A percentile compares a stretch with the other conserved stretches of the same genome.
phyloP scores from a whole-genome alignment of 2,113 vertebrate genomes.

The Nannospalax galili region DNA sequence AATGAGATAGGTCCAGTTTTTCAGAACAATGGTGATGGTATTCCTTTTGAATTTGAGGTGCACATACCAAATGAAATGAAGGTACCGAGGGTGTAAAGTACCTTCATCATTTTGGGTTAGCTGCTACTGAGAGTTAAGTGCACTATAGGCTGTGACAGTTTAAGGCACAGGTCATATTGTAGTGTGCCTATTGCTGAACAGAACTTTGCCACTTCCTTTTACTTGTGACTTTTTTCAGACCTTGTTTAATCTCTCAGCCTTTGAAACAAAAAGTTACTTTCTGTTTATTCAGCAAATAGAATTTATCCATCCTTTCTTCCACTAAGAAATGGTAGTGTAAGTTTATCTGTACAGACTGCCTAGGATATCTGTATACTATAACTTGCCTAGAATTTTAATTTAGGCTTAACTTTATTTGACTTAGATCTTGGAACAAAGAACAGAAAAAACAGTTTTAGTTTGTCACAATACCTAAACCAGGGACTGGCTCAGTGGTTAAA shows the following conservation, averaged over 20 bases:
- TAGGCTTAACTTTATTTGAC: neutral
- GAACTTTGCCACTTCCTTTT: slow-evolving; percentile 39
- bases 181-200: neutral
- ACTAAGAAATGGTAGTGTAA: slow-evolving; percentile 17
- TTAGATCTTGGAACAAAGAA: slow-evolving; percentile 18
- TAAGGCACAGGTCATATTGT: neutral
- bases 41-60: neutral
- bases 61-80: neutral
- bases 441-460: neutral
- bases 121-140: slow-evolving; percentile 16
- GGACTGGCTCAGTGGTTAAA: too few relatives aligned
- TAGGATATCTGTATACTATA: too few relatives aligned
- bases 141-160: neutral
- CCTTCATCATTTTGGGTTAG: too few relatives aligned
- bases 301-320: slow-evolving; percentile 4
- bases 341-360: too few relatives aligned
- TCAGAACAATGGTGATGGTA: neutral
- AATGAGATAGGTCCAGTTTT: neutral
- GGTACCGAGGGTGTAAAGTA: too few relatives aligned
- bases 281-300: slow-evolving; percentile 14
- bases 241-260: neutral
- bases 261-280: slow-evolving; percentile 44
- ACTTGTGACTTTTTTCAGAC: neutral
- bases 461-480: slow-evolving; percentile 23
- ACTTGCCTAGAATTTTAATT: too few relatives aligned